phyloP scores from a whole-genome alignment of 2,797 vertebrate species.

The Dicrostonyx torquatus region DNA sequence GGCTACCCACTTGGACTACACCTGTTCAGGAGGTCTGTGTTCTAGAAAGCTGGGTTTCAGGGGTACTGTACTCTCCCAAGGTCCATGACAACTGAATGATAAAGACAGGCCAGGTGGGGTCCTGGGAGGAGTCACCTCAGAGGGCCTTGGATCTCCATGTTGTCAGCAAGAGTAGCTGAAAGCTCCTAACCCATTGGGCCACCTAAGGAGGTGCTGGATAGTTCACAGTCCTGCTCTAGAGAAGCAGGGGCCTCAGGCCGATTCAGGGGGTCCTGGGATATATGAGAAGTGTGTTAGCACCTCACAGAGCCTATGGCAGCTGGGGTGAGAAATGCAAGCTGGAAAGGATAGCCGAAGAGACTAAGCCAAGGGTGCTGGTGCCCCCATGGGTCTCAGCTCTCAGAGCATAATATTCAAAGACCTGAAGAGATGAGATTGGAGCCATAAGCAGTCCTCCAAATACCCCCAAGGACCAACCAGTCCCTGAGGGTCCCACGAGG shows the following conservation, averaged over 20 bases:
- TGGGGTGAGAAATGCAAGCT: not conserved
- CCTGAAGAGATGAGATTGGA: not conserved
- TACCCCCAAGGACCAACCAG: not conserved
- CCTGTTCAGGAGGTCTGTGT: not conserved
- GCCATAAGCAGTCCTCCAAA: not conserved
- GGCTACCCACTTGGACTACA: not conserved
- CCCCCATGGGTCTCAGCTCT: not conserved
- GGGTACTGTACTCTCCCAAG: not conserved
- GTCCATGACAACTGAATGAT: not conserved
- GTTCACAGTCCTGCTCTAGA: not conserved
- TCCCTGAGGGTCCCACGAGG: not conserved
- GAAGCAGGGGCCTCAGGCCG: not conserved
- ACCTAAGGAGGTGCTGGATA: not conserved
- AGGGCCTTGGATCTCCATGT: not conserved
- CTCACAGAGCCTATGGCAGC: not conserved
- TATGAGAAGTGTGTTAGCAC: not conserved
- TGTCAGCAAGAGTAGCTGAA: not conserved
- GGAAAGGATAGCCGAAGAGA: not conserved
- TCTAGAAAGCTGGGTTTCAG: not conserved
- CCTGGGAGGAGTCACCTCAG: not conserved
- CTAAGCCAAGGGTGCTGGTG: not conserved
- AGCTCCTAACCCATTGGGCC: too few relatives aligned
- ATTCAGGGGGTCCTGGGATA: not conserved
- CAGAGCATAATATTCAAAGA: not conserved
- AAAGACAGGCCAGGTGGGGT: not conserved